These are phyloP conservation scores for Melierax canorus DNA, from an alignment of 2,113 vertebrate species.

Conservation along the genomic window DNA sequence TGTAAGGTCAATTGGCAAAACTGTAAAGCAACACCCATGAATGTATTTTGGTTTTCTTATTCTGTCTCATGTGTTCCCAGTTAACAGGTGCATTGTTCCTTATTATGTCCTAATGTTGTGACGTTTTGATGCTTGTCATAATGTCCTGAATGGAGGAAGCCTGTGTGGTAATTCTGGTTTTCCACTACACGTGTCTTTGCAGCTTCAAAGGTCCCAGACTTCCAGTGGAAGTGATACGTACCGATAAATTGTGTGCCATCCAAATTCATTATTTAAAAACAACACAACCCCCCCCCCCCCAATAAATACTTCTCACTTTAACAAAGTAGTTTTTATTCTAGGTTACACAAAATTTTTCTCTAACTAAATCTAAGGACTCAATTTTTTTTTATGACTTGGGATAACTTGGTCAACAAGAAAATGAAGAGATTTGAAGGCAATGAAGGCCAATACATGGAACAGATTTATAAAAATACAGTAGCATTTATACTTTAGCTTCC, in stretches of 20 bases:
- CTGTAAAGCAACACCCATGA: neutral
- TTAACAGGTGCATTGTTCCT: neutral
- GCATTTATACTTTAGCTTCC: neutral
- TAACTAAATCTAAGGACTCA: neutral
- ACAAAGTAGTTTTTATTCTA: neutral
- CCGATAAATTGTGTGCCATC: neutral
- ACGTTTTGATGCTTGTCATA: neutral
- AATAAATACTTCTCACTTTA: neutral
- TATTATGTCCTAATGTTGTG: neutral
- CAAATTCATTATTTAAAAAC: neutral
- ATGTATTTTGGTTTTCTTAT: neutral
- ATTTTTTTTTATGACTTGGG: neutral
- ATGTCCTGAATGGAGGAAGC: neutral
- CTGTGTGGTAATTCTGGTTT: neutral
- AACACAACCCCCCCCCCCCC: rapidly evolving
- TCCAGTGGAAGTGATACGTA: rapidly evolving
- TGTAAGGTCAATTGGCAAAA: neutral
- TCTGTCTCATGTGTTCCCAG: rapidly evolving
- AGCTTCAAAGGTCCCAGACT: neutral
- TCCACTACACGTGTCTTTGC: rapidly evolving
- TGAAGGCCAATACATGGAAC: neutral
- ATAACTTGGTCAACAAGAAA: neutral
- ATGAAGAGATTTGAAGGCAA: neutral
- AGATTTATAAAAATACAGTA: neutral
- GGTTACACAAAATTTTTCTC: neutral